Evolutionary conservation across 2,113 vertebrate species (phyloP).

Genomic region (Dicrurus megarhynchus): DNA sequence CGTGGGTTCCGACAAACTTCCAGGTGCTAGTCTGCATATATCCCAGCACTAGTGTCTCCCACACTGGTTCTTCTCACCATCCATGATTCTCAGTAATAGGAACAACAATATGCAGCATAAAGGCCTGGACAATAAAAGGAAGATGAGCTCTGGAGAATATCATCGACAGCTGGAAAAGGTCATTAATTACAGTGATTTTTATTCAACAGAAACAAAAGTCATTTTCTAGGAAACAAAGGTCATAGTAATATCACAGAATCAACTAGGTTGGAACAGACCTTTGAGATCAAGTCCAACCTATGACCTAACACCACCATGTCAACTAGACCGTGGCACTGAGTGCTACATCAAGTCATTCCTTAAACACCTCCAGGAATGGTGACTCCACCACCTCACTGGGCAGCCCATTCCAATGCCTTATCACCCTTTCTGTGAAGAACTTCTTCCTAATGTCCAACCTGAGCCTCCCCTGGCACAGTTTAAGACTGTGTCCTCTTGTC

Average conservation of each 20-base stretch:
- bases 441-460: not conserved
- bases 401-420: not conserved
- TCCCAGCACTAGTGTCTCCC: not conserved
- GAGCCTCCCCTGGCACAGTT: not conserved
- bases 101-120: not conserved
- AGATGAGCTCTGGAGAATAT: not conserved
- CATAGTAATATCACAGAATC: not conserved
- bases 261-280: not conserved
- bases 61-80: not conserved
- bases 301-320: not conserved
- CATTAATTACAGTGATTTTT: not conserved
- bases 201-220: not conserved
- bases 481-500: not conserved
- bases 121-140: not conserved
- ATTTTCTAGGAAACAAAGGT: not conserved
- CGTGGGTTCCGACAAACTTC: too few relatives aligned
- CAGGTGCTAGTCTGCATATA: not conserved
- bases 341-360: not conserved
- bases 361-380: not conserved
- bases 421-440: not conserved
- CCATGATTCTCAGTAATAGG: not conserved
- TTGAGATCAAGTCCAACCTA: not conserved
- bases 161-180: not conserved
- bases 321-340: not conserved
- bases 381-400: not conserved